These are phyloP conservation scores for Glomeris maerens DNA, from an alignment of 1,140 invertebrate genomes.

Conservation along the genomic window DNA sequence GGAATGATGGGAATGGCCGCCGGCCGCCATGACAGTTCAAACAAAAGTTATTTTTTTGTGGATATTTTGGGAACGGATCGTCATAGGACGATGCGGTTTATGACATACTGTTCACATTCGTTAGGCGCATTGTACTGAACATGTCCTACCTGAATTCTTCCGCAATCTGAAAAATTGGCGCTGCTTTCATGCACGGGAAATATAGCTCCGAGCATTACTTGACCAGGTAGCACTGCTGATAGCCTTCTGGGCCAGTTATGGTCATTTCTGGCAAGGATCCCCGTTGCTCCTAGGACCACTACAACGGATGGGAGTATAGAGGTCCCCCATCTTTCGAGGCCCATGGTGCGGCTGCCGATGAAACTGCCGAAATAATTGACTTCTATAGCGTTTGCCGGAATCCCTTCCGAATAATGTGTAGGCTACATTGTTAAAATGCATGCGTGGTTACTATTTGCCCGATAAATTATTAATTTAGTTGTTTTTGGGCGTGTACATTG, in stretches of 20 bases:
- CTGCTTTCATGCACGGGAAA: constrained; percentile 39
- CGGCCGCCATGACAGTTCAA: neutral
- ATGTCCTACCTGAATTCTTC: constrained; percentile 33
- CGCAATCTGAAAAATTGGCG: constrained; percentile 29
- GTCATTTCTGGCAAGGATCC: constrained; percentile 3
- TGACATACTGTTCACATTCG: neutral
- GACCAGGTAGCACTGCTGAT: constrained; percentile 32
- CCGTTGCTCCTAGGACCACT: neutral
- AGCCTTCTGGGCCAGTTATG: constrained; percentile 20
- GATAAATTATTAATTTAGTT: too few species aligned
- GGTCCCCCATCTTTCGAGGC: neutral
- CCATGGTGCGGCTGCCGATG: neutral
- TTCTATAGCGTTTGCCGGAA: too few species aligned
- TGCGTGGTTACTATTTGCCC: too few species aligned
- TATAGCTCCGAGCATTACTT: constrained; percentile 39
- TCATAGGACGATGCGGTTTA: neutral
- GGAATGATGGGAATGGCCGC: neutral
- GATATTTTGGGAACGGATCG: neutral
- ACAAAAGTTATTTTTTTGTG: neutral
- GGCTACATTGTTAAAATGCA: too few species aligned
- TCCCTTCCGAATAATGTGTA: too few species aligned
- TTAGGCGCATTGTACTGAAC: neutral
- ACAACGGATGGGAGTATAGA: neutral
- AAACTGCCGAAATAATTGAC: too few species aligned
- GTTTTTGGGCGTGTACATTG: too few species aligned